Evolutionary conservation across 1,140 invertebrate species (phyloP).

Genomic region (Hylyphantes graminicola): DNA sequence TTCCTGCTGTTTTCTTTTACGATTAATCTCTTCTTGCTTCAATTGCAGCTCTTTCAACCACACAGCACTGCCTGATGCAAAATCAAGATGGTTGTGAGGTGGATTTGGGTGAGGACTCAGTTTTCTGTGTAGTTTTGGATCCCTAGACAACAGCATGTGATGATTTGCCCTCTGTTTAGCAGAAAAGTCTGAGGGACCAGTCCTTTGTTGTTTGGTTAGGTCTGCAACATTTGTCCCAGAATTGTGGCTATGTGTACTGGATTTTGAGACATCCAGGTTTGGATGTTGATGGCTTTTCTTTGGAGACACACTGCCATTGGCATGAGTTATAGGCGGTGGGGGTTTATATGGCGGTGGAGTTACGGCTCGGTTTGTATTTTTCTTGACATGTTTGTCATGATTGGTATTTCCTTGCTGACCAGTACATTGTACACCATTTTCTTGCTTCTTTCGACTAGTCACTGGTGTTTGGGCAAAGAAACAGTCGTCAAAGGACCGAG

Average conservation of each 20-base stretch:
- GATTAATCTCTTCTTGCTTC: conserved; percentile 49
- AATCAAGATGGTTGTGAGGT: conserved; percentile 15
- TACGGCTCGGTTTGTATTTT: conserved; percentile 18
- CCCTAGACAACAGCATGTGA: conserved; percentile 9
- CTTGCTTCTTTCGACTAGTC: conserved; percentile 19
- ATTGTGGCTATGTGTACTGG: background rate
- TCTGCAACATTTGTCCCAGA: background rate
- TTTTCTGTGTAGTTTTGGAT: conserved; percentile 3
- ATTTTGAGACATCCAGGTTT: conserved; percentile 9
- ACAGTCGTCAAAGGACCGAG: conserved; percentile 59
- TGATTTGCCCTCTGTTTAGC: conserved; percentile 16
- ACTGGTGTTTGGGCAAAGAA: conserved; percentile 36
- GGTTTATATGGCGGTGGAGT: conserved; percentile 57
- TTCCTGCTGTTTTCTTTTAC: conserved; percentile 45
- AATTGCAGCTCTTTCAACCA: conserved; percentile 54
- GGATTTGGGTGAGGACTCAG: background rate
- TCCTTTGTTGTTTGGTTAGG: too few species aligned
- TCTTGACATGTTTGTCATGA: conserved; percentile 10
- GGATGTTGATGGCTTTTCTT: conserved; percentile 34
- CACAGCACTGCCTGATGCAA: conserved; percentile 8
- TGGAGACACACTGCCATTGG: background rate
- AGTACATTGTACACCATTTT: background rate
- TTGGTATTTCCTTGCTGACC: background rate
- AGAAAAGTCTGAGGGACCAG: background rate
- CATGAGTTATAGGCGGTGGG: conserved; percentile 40